A percentile compares a stretch with the other conserved stretches of the same genome.
Conservation (phyloP, 1,140 invertebrate genomes). For the Arion vulgaris region DNA sequence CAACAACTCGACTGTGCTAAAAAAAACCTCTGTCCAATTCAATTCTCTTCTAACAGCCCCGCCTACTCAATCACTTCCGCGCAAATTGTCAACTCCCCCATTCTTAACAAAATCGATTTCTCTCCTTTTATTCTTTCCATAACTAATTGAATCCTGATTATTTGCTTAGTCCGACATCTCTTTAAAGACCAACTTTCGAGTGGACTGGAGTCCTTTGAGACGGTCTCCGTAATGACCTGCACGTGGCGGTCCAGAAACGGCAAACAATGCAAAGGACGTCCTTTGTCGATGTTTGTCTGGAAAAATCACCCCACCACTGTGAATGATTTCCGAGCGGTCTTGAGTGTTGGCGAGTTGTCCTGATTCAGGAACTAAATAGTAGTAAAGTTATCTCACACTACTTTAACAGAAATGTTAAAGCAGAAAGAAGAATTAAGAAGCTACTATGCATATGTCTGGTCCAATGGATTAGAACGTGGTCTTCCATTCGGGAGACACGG, state of each 20-base stretch:
- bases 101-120: neutral
- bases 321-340: neutral
- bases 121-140: neutral
- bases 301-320: neutral
- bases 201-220: neutral
- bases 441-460: no score
- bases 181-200: neutral
- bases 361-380: no score
- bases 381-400: no score
- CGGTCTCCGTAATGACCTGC: neutral
- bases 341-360: neutral
- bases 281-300: neutral
- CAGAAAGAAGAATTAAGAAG: no score
- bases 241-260: neutral
- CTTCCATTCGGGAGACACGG: no score
- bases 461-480: no score
- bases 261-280: conserved; percentile 4
- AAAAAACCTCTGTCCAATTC: neutral
- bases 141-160: conserved; percentile 20
- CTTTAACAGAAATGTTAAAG: no score
- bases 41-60: neutral
- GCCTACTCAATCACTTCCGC: neutral
- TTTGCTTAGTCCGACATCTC: conserved; percentile 15
- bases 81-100: neutral
- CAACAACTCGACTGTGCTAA: neutral